Percentiles rank a stretch among this genome's conserved stretches.
These are phyloP conservation scores for Microcebus jonahi DNA, from an alignment of 2,113 vertebrate species.

Conservation along the genomic window DNA sequence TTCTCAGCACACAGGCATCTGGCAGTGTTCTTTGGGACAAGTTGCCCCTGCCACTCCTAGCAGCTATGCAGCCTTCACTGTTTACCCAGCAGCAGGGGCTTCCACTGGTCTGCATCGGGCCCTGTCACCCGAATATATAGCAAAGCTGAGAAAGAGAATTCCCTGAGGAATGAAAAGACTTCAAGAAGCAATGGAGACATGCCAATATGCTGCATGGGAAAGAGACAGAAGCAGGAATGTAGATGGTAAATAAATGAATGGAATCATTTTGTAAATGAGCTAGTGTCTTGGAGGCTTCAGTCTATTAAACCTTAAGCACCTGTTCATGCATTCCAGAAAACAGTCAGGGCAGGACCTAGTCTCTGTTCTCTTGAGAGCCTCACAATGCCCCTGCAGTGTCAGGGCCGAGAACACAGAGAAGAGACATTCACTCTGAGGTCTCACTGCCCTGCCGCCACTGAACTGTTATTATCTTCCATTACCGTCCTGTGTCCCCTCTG, in stretches of 20 bases:
- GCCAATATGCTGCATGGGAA: no score
- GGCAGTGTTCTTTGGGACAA: neutral
- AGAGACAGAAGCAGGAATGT: neutral
- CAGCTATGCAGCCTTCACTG: neutral
- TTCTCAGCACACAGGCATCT: neutral
- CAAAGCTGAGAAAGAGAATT: neutral
- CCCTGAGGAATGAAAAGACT: neutral
- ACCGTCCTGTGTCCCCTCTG: neutral
- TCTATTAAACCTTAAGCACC: neutral
- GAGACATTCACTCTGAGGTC: neutral
- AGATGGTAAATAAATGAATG: neutral
- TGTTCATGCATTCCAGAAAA: neutral
- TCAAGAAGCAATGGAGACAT: neutral
- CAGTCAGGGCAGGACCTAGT: neutral
- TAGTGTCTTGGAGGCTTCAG: neutral
- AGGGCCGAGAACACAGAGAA: neutral
- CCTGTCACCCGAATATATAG: neutral
- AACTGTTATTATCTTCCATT: neutral
- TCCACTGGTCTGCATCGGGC: neutral
- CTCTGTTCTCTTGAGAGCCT: neutral
- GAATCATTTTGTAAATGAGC: neutral
- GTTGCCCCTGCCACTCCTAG: neutral
- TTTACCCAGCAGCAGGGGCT: neutral
- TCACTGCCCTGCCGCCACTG: neutral
- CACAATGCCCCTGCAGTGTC: neutral